phyloP scores from a whole-genome alignment of 2,113 vertebrate species.

The Neogale vison region DNA sequence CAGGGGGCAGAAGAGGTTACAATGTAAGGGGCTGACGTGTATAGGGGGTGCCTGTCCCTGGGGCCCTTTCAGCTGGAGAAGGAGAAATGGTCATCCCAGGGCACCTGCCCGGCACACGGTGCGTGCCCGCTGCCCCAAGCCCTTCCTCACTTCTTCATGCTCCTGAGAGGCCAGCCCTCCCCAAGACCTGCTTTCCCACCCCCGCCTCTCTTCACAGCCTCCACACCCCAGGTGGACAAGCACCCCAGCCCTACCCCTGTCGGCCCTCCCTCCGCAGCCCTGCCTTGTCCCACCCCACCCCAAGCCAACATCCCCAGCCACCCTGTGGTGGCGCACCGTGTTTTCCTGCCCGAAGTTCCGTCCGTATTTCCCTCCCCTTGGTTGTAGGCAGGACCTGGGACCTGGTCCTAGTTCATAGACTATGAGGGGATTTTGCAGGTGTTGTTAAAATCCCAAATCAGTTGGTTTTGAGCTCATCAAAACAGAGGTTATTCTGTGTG shows the following conservation, averaged over 20 bases:
- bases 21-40: fast-evolving
- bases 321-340: no score
- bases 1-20: no score
- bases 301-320: no score
- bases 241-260: not conserved
- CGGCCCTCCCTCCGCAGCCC: no score
- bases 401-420: not conserved
- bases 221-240: fast-evolving
- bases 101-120: not conserved
- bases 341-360: no score
- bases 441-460: not conserved
- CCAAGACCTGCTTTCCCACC: not conserved
- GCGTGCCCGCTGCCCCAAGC: not conserved
- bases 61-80: not conserved
- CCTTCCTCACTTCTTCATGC: not conserved
- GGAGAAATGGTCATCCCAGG: not conserved
- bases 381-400: no score
- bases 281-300: not conserved
- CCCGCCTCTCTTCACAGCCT: not conserved
- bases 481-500: not conserved
- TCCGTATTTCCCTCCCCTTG: not conserved
- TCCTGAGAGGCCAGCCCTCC: not conserved
- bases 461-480: not conserved
- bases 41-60: no score
- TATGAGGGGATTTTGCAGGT: not conserved